Base-by-base conservation (phyloP, 2,888 invertebrate species). In the Beris morrisii region DNA sequence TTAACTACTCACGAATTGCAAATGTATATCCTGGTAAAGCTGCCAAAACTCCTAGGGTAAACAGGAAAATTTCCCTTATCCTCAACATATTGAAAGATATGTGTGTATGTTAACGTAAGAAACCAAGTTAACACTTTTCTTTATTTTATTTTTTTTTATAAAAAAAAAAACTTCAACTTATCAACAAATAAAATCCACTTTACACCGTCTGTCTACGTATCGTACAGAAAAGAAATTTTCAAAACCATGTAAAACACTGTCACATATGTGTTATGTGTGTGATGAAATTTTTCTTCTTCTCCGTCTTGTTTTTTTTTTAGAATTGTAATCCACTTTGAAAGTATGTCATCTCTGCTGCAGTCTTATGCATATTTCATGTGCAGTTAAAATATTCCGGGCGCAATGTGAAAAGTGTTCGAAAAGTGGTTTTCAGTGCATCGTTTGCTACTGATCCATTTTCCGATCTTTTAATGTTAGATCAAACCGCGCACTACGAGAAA, bases 271-370 rank as follows among this genome's bases (percentile, higher is more conserved):
- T 38, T 38, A 38, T 38, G 38, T 38, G 38, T 38, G 38, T 38
- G 38, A 38, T 38, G 38, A 38, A 38, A 38, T 38, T 38, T 38
- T 38, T 38, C 38, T 38, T 38, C 38, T 38, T 38, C 38, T 38
- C 46, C 54, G 22, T 22, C 22, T 22, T 48, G 12, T 58, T 56
- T 68, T 50, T 31, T 46, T 65, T 56, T 31, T 50, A 48, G 58
- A 55, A 61, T 56, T 65, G 61, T 69, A 65, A 65, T 69, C 66
- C 69, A 64, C 64, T 66, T 55, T 7, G 69, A 69, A 69, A 69
- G 69, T 69, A 56, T 69, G 69, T 69, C 69, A 69, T 67, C 66
- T 56, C 55, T 59, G 48, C 7, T 61, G 61, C 52, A 61, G 38
- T 50, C 38, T 43, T 50, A 43, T 52, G 61, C 43, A 61, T 38